Conservation (phyloP, 1,140 invertebrate genomes). For the Subanguina moxae region DNA sequence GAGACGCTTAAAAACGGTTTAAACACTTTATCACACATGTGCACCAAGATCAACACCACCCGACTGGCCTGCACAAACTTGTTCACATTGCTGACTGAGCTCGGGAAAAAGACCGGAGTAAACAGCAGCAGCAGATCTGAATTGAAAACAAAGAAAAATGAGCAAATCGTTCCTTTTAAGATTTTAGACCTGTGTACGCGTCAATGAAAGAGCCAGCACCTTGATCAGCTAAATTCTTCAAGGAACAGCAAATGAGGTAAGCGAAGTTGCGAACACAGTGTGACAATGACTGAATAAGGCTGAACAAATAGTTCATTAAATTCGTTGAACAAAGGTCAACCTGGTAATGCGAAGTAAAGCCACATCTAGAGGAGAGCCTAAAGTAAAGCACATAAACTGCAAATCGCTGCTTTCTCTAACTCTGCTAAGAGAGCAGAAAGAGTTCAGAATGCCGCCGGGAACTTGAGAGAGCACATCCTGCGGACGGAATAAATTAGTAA, state of each 20-base stretch:
- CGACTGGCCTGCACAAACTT: slow-evolving; percentile 38
- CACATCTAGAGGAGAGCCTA: slow-evolving; percentile 32
- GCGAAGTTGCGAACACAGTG: slow-evolving; percentile 40
- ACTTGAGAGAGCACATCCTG: slow-evolving; percentile 38
- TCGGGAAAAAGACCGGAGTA: slow-evolving; percentile 41
- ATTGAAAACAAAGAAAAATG: neutral
- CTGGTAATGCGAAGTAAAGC: slow-evolving; percentile 34
- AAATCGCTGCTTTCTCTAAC: slow-evolving; percentile 3
- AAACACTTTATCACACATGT: slow-evolving; percentile 40
- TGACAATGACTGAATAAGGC: slow-evolving; percentile 29
- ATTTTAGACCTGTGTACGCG: slow-evolving; percentile 36
- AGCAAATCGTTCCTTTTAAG: neutral
- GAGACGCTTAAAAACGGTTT: slow-evolving; percentile 22
- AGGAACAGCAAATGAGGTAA: slow-evolving; percentile 34
- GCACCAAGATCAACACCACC: slow-evolving; percentile 33
- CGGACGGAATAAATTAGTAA: slow-evolving; percentile 9
- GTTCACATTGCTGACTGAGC: slow-evolving; percentile 35
- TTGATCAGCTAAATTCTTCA: slow-evolving; percentile 35
- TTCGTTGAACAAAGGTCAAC: slow-evolving; percentile 5
- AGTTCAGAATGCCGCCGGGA: slow-evolving; percentile 38
- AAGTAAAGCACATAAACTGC: slow-evolving; percentile 33
- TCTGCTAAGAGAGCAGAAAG: neutral
- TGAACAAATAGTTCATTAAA: neutral
- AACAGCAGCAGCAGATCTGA: slow-evolving; percentile 41
- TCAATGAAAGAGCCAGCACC: slow-evolving; percentile 28